These are phyloP conservation scores for Chrysolina haemoptera DNA, from an alignment of 2,888 invertebrate genomes.

Conservation along the genomic window DNA sequence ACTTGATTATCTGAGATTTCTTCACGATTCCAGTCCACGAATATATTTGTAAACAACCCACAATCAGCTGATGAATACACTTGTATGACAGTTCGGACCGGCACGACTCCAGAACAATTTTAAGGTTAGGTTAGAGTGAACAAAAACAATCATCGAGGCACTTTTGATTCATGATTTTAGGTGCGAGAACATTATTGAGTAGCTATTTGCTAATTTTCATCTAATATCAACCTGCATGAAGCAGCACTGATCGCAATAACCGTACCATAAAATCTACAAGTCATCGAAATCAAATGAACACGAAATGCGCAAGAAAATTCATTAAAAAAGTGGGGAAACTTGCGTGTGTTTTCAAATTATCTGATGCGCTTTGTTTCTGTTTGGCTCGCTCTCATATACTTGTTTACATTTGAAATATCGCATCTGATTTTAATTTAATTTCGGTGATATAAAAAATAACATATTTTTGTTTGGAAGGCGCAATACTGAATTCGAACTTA, in stretches of 20 bases:
- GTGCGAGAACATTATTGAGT: background rate
- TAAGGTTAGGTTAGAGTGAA: constrained; percentile 34
- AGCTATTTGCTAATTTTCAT: background rate
- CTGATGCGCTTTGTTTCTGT: constrained; percentile 42
- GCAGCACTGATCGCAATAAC: constrained; percentile 31
- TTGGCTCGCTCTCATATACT: constrained; percentile 31
- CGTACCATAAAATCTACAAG: constrained; percentile 35
- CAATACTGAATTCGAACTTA: constrained; percentile 4
- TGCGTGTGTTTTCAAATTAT: constrained; percentile 42
- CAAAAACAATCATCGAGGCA: constrained; percentile 15
- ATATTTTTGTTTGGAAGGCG: background rate
- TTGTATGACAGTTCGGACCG: constrained; percentile 58
- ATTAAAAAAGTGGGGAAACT: constrained; percentile 45
- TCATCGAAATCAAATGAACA: constrained; percentile 44
- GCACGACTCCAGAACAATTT: constrained; percentile 40
- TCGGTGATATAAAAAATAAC: background rate
- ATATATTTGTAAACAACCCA: constrained; percentile 54
- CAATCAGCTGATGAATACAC: constrained; percentile 58
- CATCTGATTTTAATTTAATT: background rate
- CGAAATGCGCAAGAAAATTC: constrained; percentile 47
- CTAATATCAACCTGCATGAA: background rate
- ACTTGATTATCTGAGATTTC: constrained; percentile 20
- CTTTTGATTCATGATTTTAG: constrained; percentile 26
- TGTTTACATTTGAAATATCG: constrained; percentile 29
- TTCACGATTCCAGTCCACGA: constrained; percentile 25